These are phyloP conservation scores for Gambusia affinis DNA, from an alignment of 2,113 vertebrate species.

Conservation along the genomic window DNA sequence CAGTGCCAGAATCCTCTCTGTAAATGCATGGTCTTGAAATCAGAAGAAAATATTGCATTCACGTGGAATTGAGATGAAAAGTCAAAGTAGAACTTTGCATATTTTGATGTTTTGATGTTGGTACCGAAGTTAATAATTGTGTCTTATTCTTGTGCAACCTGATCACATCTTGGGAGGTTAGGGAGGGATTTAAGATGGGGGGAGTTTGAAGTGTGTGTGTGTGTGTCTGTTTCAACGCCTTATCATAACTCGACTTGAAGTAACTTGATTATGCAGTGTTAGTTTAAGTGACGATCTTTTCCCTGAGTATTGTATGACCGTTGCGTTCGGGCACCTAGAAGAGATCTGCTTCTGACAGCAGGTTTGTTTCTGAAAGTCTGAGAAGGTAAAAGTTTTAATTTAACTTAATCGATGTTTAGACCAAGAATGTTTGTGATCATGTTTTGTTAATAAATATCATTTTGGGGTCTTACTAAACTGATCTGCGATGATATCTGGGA, in stretches of 20 bases:
- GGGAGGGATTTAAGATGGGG: constrained; percentile 17
- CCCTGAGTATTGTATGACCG: constrained; percentile 30
- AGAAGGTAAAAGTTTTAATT: constrained; percentile 22
- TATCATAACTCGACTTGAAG: constrained; percentile 49
- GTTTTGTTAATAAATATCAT: constrained; percentile 67
- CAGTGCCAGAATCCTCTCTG: constrained; percentile 5
- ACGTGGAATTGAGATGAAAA: constrained; percentile 5
- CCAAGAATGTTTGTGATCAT: constrained; percentile 52
- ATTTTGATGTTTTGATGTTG: constrained; percentile 1
- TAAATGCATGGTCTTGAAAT: not conserved
- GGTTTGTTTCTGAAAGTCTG: constrained; percentile 18
- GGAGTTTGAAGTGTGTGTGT: constrained; percentile 51
- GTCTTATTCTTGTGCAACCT: constrained; percentile 33
- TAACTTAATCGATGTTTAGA: constrained; percentile 36
- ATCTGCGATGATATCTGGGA: not conserved
- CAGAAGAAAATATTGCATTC: not conserved
- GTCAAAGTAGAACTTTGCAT: not conserved
- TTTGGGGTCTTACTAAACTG: constrained; percentile 37
- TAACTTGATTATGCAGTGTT: not conserved
- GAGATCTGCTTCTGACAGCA: constrained; percentile 17
- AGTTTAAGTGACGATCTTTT: constrained; percentile 12
- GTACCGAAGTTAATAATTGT: constrained; percentile 3
- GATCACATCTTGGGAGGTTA: constrained; percentile 12
- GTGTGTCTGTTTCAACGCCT: constrained; percentile 57
- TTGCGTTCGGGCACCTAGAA: constrained; percentile 14